Conservation (phyloP, 2,113 vertebrate genomes). For the Panurus biarmicus region DNA sequence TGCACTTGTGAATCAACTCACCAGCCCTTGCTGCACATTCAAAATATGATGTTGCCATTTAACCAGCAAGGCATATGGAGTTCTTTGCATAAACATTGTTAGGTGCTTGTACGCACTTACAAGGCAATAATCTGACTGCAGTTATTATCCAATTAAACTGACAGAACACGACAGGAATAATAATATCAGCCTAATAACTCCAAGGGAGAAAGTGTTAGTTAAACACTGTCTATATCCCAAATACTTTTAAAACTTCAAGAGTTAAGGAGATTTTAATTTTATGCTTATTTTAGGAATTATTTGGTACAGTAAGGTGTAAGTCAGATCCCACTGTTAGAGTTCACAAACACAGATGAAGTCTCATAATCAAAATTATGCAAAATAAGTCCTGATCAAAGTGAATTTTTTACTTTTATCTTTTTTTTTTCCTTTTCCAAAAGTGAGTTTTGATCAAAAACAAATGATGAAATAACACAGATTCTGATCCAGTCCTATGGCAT, state of each 20-base stretch:
- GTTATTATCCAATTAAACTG: conserved; percentile 47
- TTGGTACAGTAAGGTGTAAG: background rate
- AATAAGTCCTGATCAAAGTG: conserved; percentile 50
- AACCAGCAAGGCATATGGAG: background rate
- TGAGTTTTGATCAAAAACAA: conserved; percentile 40
- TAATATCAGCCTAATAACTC: background rate
- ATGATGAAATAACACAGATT: conserved; percentile 48
- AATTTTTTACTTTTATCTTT: conserved; percentile 32
- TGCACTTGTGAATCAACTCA: background rate
- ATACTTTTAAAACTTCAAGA: background rate
- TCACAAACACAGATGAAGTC: background rate
- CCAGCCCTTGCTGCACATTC: background rate
- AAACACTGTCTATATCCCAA: background rate
- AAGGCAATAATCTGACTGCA: background rate
- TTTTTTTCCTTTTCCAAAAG: background rate
- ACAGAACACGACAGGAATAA: conserved; percentile 26
- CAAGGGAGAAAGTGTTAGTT: background rate
- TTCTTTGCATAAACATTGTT: background rate
- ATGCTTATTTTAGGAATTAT: conserved; percentile 4
- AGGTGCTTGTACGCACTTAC: background rate
- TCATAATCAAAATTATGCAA: conserved; percentile 22
- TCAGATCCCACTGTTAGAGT: background rate
- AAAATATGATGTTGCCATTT: background rate
- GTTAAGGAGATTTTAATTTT: background rate
- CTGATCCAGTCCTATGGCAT: conserved; percentile 5